These are phyloP conservation scores for Lynx canadensis DNA, from an alignment of 2,113 vertebrate genomes.

Conservation along the genomic window DNA sequence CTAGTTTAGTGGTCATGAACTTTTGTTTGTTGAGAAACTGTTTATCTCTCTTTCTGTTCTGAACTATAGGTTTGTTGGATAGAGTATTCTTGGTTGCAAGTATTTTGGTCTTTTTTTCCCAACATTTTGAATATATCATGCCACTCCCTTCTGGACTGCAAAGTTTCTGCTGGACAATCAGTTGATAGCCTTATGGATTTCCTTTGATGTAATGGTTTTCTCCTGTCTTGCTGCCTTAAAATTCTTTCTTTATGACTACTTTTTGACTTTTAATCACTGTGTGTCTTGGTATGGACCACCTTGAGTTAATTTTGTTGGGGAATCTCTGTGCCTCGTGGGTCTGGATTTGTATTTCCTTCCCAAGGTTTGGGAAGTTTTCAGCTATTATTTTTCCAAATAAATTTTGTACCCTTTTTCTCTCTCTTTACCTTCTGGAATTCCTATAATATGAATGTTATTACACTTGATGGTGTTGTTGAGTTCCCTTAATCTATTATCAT, in stretches of 20 bases:
- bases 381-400: neutral
- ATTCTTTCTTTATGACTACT: neutral
- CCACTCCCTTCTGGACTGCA: neutral
- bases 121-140: neutral
- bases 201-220: neutral
- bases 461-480: neutral
- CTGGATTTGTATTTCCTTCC: neutral
- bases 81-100: neutral
- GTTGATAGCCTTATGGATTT: neutral
- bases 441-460: neutral
- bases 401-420: neutral
- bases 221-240: neutral
- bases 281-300: neutral
- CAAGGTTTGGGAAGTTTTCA: neutral
- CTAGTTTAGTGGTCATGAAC: neutral
- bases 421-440: neutral
- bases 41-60: neutral
- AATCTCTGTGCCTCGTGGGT: neutral
- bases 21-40: neutral
- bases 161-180: neutral
- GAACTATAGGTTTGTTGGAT: neutral
- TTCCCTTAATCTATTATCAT: neutral
- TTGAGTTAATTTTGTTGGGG: neutral
- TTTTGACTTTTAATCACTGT: neutral
- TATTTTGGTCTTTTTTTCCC: neutral